Conservation (phyloP, 2,888 invertebrate genomes). For the Cenopis cana region DNA sequence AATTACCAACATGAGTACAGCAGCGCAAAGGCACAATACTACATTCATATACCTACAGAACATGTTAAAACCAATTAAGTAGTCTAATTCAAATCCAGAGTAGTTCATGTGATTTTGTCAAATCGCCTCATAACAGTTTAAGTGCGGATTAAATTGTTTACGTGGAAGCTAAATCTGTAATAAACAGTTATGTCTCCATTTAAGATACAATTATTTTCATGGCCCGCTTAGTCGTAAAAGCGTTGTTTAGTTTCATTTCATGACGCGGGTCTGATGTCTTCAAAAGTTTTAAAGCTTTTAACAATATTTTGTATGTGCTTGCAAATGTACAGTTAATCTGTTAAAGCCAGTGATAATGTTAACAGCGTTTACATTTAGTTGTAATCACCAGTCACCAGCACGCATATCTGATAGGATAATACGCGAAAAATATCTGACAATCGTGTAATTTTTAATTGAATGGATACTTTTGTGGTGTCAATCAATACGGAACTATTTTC, state of each 20-base stretch:
- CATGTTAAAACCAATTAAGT: too few species aligned
- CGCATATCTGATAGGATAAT: too few species aligned
- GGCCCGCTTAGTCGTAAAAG: constrained; percentile 36
- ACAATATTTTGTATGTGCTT: constrained; percentile 13
- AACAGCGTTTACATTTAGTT: too few species aligned
- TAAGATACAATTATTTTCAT: constrained; percentile 40
- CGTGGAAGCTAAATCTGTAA: constrained; percentile 20
- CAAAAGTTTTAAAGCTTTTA: constrained; percentile 8
- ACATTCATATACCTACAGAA: too few species aligned
- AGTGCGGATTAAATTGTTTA: constrained; percentile 32
- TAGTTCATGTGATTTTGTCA: background rate
- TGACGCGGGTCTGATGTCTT: constrained; percentile 23
- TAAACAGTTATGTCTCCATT: constrained; percentile 39
- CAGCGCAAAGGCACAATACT: too few species aligned
- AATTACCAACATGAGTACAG: too few species aligned
- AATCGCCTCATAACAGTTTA: constrained; percentile 12
- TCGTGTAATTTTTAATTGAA: too few species aligned
- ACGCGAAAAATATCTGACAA: too few species aligned
- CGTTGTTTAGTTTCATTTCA: constrained; percentile 44
- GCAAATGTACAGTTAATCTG: background rate
- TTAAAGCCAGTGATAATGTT: too few species aligned
- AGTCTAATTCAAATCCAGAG: constrained; percentile 6
- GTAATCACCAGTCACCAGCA: too few species aligned
- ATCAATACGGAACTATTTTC: too few species aligned
- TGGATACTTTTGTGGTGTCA: too few species aligned